phyloP scores from a whole-genome alignment of 2,888 invertebrate species.

The Phyllotreta cruciferae region DNA sequence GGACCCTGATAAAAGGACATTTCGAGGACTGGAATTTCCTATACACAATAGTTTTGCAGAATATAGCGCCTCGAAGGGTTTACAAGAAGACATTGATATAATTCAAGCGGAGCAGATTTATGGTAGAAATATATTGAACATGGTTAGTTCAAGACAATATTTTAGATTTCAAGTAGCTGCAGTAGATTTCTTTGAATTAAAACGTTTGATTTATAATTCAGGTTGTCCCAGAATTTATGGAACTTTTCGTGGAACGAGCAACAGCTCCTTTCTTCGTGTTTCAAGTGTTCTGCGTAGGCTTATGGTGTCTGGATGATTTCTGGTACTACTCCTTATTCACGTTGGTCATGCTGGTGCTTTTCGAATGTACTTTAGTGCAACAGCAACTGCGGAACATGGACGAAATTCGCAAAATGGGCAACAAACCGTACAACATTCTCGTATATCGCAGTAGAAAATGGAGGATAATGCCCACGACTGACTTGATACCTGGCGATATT shows the following conservation, averaged over 20 bases:
- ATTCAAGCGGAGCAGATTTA: constrained; percentile 79
- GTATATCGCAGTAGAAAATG: constrained; percentile 91
- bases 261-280: constrained; percentile 99
- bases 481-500: constrained; percentile 94
- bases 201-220: neutral
- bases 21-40: constrained; percentile 86
- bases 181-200: neutral
- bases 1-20: constrained; percentile 81
- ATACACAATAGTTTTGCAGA: constrained; percentile 72
- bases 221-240: constrained; percentile 90
- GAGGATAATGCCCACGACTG: constrained; percentile 84
- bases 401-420: constrained; percentile 99
- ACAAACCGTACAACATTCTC: constrained; percentile 91
- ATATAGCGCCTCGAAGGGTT: constrained; percentile 87
- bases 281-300: constrained; percentile 97
- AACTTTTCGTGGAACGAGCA: constrained; percentile 95
- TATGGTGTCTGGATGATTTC: constrained; percentile 99
- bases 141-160: constrained; percentile 64
- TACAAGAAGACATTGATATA: constrained; percentile 82
- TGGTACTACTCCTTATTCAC: constrained; percentile 99
- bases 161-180: neutral
- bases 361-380: constrained; percentile 97
- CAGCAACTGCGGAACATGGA: constrained; percentile 98
- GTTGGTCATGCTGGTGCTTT: constrained; percentile 92
- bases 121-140: constrained; percentile 86